Evolutionary conservation across 2,888 invertebrate species (phyloP), one percentile per base, ranked within the genome.

Genomic region (Bedellia somnulentella): DNA sequence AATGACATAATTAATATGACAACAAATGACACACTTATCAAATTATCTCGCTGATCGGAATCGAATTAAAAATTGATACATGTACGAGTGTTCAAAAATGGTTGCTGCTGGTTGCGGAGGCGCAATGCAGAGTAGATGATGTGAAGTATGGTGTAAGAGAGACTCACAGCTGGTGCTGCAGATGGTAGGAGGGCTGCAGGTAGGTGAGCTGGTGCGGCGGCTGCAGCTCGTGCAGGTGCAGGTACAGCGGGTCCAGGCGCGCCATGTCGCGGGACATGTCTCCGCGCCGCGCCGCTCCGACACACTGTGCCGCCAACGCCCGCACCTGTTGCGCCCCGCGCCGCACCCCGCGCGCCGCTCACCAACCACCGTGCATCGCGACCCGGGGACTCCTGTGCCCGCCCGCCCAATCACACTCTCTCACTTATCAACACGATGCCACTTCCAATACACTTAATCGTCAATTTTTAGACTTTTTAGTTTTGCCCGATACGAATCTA

Each of bases 181-280:
- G n/a, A n/a, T 9, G 27, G 16, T 10, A 16, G 27, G 5, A 9
- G 16, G 17, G 27, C 27, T 12, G 27, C 27, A 18, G 4, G 13
- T 12, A 21, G 21, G 8, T 8, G n/a, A 21, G 14, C 25, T 6
- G 11, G 8, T n/a, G 21, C 28, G 52, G 41, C 8, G 48, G 49
- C 35, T 56, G 57, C 39, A 59, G 29, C 12, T 61, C 62, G 32
- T 57, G 56, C 35, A 57, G 35, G 13, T 53, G 54, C 33, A 57
- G 11, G 39, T 53, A 62, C 37, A 42, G 55, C 12, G 57, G 58
- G 32, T 57, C 26, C 3, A n/a, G 58, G 3, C 53, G 52, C 34
- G 47, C 34, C 38, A 43, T 56, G 4, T 61, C 57, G 31, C 51
- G 52, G 42, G 61, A 47, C 62, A 63, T 61, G 32, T 33, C 46